Evolutionary conservation across 2,797 vertebrate genomes (phyloP).

Genomic region (Propithecus perrieri): DNA sequence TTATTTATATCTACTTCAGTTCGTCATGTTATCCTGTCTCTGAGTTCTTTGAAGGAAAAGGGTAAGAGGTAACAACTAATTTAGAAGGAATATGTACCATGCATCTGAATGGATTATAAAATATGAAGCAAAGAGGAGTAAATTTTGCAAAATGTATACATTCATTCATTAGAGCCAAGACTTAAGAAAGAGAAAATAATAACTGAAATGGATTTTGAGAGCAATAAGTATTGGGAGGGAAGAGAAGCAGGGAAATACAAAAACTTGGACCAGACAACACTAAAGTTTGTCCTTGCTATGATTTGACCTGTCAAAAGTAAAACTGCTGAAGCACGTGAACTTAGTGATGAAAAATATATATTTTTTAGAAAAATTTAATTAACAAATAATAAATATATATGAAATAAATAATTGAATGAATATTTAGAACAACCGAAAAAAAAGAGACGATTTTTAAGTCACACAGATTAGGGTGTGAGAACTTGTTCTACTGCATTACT

Average conservation of each 20-base stretch:
- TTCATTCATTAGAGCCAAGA: neutral
- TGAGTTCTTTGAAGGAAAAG: neutral
- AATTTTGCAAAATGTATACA: neutral
- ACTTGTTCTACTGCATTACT: neutral
- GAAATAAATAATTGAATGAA: neutral
- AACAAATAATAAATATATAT: neutral
- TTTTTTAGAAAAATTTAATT: neutral
- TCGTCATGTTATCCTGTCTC: neutral
- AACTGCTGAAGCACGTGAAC: neutral
- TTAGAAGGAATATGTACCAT: neutral
- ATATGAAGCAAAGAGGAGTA: neutral
- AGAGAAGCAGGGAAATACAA: neutral
- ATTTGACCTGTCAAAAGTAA: conserved; percentile 5
- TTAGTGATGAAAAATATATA: neutral
- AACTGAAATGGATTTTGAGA: neutral
- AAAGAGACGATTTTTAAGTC: neutral
- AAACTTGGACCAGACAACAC: neutral
- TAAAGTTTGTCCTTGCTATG: neutral
- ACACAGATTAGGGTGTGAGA: neutral
- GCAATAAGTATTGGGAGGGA: neutral
- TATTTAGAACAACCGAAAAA: neutral
- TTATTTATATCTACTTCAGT: neutral
- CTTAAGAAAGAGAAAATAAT: neutral
- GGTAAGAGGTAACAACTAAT: neutral
- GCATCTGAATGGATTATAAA: neutral